phyloP scores from a whole-genome alignment of 2,888 invertebrate species.

The Drosophila neutralis region DNA sequence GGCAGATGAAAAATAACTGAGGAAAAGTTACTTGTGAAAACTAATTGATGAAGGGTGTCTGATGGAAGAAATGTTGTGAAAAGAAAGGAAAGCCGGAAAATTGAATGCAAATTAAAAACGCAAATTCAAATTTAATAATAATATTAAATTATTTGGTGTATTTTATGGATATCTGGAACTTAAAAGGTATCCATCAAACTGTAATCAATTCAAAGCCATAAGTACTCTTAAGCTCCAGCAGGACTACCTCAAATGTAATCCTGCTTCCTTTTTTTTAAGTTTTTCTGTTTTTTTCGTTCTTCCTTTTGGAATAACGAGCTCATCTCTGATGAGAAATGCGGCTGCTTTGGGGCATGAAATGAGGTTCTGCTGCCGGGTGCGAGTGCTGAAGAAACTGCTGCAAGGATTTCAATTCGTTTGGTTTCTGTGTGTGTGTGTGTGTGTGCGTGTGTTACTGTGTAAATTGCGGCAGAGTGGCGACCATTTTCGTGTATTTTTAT shows the following conservation, averaged over 20 bases:
- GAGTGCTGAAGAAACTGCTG: conserved; percentile 36
- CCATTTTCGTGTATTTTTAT: conserved; percentile 19
- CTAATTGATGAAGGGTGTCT: not conserved
- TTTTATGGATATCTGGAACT: not conserved
- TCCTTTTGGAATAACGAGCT: conserved; percentile 40
- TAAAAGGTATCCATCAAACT: not conserved
- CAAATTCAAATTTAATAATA: not conserved
- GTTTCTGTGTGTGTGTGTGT: not conserved
- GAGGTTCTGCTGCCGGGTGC: conserved; percentile 50
- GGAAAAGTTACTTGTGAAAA: too few species aligned
- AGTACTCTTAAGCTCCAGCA: not conserved
- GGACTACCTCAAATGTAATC: conserved; percentile 20
- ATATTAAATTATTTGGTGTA: not conserved
- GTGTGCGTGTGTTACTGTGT: conserved; percentile 29
- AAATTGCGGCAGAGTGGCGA: conserved; percentile 43
- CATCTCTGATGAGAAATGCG: conserved; percentile 28
- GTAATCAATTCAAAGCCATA: not conserved
- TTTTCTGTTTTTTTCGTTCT: conserved; percentile 4
- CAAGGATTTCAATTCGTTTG: conserved; percentile 45
- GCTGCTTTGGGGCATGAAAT: conserved; percentile 56
- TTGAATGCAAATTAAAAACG: too few species aligned
- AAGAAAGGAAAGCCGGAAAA: not conserved
- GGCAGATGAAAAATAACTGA: too few species aligned
- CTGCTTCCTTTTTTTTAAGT: not conserved
- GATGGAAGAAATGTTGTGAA: not conserved